phyloP scores from a whole-genome alignment of 2,888 invertebrate genomes.

The Dysmachus trigonus region DNA sequence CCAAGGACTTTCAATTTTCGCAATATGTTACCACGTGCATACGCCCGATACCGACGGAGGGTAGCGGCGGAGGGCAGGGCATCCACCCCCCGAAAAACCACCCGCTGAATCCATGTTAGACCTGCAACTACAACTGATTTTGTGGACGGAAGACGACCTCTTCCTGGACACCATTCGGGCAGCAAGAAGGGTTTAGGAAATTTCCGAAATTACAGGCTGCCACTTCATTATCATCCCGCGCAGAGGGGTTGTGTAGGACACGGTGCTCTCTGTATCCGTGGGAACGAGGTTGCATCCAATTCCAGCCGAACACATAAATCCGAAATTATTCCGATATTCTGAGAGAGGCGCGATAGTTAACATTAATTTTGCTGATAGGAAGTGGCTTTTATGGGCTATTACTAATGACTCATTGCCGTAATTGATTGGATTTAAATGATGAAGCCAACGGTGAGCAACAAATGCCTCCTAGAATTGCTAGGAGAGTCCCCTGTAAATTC shows the following conservation, averaged over 20 bases:
- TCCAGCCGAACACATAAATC: neutral
- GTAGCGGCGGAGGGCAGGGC: neutral
- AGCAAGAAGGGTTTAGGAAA: neutral
- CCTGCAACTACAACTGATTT: neutral
- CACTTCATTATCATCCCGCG: neutral
- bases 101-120: neutral
- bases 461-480: neutral
- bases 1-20: slow-evolving; percentile 47
- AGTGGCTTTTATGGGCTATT: neutral
- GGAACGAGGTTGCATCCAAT: neutral
- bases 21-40: slow-evolving; percentile 37
- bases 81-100: neutral
- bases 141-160: neutral
- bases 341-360: neutral
- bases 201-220: neutral
- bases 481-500: neutral
- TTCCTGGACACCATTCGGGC: neutral
- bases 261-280: neutral
- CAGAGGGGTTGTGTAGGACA: neutral
- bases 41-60: neutral
- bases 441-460: neutral
- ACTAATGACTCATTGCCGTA: neutral
- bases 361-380: neutral
- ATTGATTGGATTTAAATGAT: neutral
- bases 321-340: neutral